Percentiles rank a stretch among this genome's conserved stretches.
phyloP scores from a whole-genome alignment of 2,113 vertebrate genomes.

The Apus apus region DNA sequence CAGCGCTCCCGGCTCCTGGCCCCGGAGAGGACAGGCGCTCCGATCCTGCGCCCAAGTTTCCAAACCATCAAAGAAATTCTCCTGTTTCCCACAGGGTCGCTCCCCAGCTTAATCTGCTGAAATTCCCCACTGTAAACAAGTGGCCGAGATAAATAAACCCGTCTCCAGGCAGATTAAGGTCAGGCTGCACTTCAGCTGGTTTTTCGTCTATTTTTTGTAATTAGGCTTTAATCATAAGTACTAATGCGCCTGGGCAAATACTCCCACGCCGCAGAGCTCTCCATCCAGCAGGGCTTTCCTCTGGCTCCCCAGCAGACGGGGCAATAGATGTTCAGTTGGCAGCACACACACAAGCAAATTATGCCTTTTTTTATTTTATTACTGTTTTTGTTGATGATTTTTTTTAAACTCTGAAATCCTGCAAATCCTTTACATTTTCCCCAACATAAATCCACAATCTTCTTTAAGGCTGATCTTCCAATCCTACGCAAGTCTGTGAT shows the following conservation, averaged over 20 bases:
- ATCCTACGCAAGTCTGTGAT: conserved; percentile 39
- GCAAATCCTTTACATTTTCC: conserved; percentile 59
- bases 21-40: not conserved
- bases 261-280: conserved; percentile 50
- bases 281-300: conserved; percentile 25
- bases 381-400: not conserved
- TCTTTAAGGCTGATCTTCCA: conserved; percentile 65
- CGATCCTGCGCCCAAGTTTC: conserved; percentile 8
- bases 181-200: conserved; percentile 71
- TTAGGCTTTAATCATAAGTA: conserved; percentile 71
- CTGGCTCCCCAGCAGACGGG: conserved; percentile 26
- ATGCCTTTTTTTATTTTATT: not conserved
- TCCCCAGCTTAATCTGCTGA: conserved; percentile 34
- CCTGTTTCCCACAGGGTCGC: conserved; percentile 43
- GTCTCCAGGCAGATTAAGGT: conserved; percentile 73
- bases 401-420: conserved; percentile 50
- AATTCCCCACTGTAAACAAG: conserved; percentile 69
- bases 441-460: conserved; percentile 62
- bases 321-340: conserved; percentile 40
- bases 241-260: conserved; percentile 63
- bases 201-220: conserved; percentile 73
- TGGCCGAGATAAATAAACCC: conserved; percentile 68
- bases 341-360: not conserved
- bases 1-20: not conserved
- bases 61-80: conserved; percentile 61